These are phyloP conservation scores for Cydia amplana DNA, from an alignment of 1,140 invertebrate species.

Conservation along the genomic window DNA sequence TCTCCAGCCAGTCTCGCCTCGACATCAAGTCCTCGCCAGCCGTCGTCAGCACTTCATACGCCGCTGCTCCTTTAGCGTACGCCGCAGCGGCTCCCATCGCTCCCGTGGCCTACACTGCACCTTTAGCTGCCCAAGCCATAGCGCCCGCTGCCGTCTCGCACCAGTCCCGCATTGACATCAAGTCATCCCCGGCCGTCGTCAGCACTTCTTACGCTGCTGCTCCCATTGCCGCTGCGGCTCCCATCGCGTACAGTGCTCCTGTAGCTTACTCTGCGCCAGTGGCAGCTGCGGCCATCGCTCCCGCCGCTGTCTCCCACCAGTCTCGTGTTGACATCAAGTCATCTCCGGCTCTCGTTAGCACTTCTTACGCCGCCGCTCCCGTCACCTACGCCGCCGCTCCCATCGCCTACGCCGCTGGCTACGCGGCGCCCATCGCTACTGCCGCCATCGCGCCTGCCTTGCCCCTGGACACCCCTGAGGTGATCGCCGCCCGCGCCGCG, in stretches of 20 bases:
- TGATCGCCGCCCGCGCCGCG: conserved; percentile 75
- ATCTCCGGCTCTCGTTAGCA: conserved; percentile 20
- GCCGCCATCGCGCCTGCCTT: conserved; percentile 39
- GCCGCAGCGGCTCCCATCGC: conserved; percentile 45
- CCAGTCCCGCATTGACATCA: conserved; percentile 35
- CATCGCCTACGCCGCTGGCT: conserved; percentile 34
- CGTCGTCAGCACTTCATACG: conserved; percentile 48
- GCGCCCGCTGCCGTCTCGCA: conserved; percentile 31
- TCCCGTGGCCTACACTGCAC: conserved; percentile 37
- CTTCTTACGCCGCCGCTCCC: conserved; percentile 29
- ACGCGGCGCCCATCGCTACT: conserved; percentile 32
- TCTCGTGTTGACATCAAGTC: conserved; percentile 34
- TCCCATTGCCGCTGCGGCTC: conserved; percentile 35
- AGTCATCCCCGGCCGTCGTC: conserved; percentile 30
- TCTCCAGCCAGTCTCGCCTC: conserved; percentile 53
- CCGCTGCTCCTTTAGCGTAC: conserved; percentile 46
- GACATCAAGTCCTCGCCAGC: conserved; percentile 59
- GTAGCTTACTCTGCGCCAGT: conserved; percentile 35
- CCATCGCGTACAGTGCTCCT: conserved; percentile 38
- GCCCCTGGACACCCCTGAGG: conserved; percentile 69
- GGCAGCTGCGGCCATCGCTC: conserved; percentile 28
- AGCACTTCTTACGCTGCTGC: conserved; percentile 25
- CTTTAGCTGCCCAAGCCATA: conserved; percentile 38
- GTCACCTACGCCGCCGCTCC: conserved; percentile 35
- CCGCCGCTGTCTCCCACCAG: conserved; percentile 33